Evolutionary conservation across 2,888 invertebrate genomes (phyloP).

Genomic region (Idaea aversata): DNA sequence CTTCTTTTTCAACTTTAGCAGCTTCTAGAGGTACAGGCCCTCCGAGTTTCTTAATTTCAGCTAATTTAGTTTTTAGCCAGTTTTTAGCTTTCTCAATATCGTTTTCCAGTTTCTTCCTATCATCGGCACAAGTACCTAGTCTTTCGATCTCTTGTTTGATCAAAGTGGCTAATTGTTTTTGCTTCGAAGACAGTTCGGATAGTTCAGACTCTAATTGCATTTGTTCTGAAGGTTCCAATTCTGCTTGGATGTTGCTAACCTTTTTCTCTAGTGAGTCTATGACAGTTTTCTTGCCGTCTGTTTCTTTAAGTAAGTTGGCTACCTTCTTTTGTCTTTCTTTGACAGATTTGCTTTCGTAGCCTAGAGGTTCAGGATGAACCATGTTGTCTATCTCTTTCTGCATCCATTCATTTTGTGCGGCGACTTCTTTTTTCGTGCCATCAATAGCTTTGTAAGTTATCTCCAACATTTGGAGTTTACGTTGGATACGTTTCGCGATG

Average conservation of each 20-base stretch:
- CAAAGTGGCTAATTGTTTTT: constrained; percentile 85
- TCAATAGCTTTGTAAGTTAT: constrained; percentile 92
- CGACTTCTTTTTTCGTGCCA: constrained; percentile 89
- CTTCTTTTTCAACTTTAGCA: constrained; percentile 90
- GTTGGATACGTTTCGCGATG: constrained; percentile 89
- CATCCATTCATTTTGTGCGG: constrained; percentile 89
- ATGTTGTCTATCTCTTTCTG: constrained; percentile 85
- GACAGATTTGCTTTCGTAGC: constrained; percentile 88
- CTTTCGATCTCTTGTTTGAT: constrained; percentile 87
- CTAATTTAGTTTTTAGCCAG: constrained; percentile 89
- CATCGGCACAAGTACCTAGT: constrained; percentile 84
- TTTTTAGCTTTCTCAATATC: constrained; percentile 88
- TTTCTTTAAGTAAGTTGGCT: constrained; percentile 89
- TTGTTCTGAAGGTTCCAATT: constrained; percentile 91
- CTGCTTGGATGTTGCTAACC: constrained; percentile 90
- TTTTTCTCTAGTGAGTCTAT: constrained; percentile 92
- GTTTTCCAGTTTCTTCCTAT: constrained; percentile 87
- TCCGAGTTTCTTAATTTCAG: constrained; percentile 87
- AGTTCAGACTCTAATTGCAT: constrained; percentile 88
- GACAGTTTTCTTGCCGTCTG: constrained; percentile 90
- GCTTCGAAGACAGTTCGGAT: constrained; percentile 86
- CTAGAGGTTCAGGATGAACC: constrained; percentile 84
- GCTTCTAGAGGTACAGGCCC: constrained; percentile 90
- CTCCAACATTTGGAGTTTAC: constrained; percentile 91
- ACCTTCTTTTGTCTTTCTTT: constrained; percentile 86